These are phyloP conservation scores for Galago senegalensis DNA, from an alignment of 2,797 vertebrate genomes.

Conservation along the genomic window DNA sequence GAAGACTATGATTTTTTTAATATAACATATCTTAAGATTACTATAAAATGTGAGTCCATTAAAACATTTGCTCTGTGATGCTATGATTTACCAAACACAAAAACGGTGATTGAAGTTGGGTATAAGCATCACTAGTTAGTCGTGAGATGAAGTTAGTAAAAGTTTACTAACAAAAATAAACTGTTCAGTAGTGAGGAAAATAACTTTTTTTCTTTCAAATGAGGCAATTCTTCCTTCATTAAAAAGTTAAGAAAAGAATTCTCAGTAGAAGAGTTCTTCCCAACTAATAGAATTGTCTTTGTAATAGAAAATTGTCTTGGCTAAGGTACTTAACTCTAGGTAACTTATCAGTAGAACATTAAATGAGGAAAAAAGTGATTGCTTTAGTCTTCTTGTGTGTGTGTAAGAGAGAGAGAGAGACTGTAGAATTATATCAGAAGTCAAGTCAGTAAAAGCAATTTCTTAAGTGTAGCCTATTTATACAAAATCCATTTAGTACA, in stretches of 20 bases:
- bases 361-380: slow-evolving; percentile 19
- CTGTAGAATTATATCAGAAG: slow-evolving; percentile 44
- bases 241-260: slow-evolving; percentile 64
- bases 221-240: slow-evolving; percentile 62
- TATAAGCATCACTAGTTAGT: slow-evolving; percentile 42
- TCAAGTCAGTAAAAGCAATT: slow-evolving; percentile 33
- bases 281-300: slow-evolving; percentile 54
- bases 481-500: slow-evolving; percentile 53
- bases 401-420: not conserved
- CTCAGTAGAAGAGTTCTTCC: slow-evolving; percentile 7
- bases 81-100: slow-evolving; percentile 37
- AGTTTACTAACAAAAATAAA: slow-evolving; percentile 64
- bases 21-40: slow-evolving; percentile 15
- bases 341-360: slow-evolving; percentile 29
- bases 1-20: slow-evolving; percentile 50
- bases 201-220: slow-evolving; percentile 58
- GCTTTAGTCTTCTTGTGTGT: slow-evolving; percentile 47
- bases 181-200: slow-evolving; percentile 62
- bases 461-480: slow-evolving; percentile 24
- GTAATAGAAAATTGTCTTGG: slow-evolving; percentile 63
- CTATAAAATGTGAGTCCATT: not conserved
- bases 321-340: slow-evolving; percentile 45
- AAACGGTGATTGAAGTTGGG: slow-evolving; percentile 24
- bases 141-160: slow-evolving; percentile 58
- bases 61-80: slow-evolving; percentile 34